These are phyloP conservation scores for Sceloporus undulatus DNA, from an alignment of 2,113 vertebrate species.

Conservation along the genomic window DNA sequence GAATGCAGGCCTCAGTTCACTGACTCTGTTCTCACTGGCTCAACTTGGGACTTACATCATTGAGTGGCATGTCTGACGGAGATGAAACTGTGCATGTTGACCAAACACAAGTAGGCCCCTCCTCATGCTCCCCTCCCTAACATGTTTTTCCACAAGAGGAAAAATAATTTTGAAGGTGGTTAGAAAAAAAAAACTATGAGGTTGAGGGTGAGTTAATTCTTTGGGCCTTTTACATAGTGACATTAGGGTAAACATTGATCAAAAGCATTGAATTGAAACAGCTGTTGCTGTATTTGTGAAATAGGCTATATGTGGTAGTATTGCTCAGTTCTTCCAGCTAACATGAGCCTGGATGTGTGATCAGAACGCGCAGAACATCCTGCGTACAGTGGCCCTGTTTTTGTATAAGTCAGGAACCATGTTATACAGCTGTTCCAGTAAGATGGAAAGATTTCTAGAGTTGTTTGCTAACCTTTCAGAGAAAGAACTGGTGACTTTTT, in stretches of 20 bases:
- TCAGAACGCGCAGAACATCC: constrained; percentile 16
- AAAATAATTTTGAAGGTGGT: not conserved
- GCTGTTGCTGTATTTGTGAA: constrained; percentile 23
- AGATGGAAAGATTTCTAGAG: constrained; percentile 14
- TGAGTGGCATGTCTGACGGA: not conserved
- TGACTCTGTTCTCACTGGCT: no score
- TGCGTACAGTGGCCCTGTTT: constrained; percentile 11
- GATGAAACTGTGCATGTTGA: not conserved
- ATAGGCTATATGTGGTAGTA: not conserved
- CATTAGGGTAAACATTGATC: constrained; percentile 14
- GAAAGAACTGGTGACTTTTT: not conserved
- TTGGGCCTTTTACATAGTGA: rapidly evolving
- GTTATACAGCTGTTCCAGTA: constrained; percentile 55
- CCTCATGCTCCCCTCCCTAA: not conserved
- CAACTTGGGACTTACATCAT: not conserved
- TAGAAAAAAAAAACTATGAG: not conserved
- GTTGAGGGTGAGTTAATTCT: constrained; percentile 7
- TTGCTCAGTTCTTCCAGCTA: rapidly evolving
- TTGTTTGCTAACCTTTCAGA: constrained; percentile 29
- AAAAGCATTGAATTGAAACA: constrained; percentile 12
- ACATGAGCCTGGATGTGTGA: constrained; percentile 20
- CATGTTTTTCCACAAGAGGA: not conserved
- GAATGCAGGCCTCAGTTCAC: no score
- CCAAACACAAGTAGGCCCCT: not conserved
- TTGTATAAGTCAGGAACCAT: not conserved